Evolutionary conservation across 2,113 vertebrate species (phyloP).

Genomic region (Eurystomus gularis): DNA sequence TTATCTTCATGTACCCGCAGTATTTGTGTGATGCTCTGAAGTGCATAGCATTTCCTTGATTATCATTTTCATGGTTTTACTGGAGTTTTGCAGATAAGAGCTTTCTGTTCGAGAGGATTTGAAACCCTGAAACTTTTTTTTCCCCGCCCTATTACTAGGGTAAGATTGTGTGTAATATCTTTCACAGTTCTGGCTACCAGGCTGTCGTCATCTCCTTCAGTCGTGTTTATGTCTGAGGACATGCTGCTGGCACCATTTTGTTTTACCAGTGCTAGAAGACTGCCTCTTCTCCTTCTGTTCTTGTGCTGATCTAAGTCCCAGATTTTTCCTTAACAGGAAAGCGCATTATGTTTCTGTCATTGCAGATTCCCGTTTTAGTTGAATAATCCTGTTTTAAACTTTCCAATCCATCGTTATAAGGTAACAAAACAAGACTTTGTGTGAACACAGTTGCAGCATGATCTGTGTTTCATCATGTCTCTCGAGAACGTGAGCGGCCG

Average conservation of each 20-base stretch:
- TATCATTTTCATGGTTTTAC: background rate
- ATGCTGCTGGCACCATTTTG: slow-evolving; percentile 63
- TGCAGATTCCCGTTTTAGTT: slow-evolving; percentile 30
- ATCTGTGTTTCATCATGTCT: background rate
- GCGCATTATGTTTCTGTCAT: slow-evolving; percentile 24
- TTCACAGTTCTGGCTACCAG: slow-evolving; percentile 69
- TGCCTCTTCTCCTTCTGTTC: slow-evolving; percentile 69
- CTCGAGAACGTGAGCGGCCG: background rate
- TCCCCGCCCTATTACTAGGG: background rate
- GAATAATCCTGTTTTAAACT: slow-evolving; percentile 33
- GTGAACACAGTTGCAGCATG: background rate
- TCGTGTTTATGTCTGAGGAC: slow-evolving; percentile 55
- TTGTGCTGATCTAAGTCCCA: slow-evolving; percentile 25
- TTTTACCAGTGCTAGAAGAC: slow-evolving; percentile 32
- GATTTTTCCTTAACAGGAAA: slow-evolving; percentile 39
- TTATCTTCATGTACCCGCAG: background rate
- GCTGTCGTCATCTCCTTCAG: slow-evolving; percentile 53
- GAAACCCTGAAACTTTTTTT: background rate
- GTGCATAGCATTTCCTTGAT: background rate
- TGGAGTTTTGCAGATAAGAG: background rate
- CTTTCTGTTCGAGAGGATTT: background rate
- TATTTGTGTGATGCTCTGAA: background rate
- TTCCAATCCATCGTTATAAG: background rate
- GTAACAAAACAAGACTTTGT: background rate
- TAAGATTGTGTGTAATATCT: slow-evolving; percentile 24